Evolutionary conservation across 2,888 invertebrate genomes (phyloP).

Genomic region (Eupithecia pulchellata): DNA sequence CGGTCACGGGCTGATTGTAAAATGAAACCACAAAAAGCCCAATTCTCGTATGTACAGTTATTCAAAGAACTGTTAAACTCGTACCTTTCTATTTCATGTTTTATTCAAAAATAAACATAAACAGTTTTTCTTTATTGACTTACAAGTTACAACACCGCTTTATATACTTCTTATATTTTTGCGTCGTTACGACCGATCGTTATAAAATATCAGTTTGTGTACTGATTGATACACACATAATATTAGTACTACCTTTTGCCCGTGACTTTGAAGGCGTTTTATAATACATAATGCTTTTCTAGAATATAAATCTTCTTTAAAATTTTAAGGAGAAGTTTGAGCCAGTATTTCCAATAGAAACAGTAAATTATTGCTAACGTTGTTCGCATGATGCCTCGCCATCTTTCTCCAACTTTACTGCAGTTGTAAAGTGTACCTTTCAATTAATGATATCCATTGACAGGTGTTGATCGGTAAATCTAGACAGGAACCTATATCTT

Average conservation of each 20-base stretch:
- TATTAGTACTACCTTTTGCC: background rate
- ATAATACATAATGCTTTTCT: too few species aligned
- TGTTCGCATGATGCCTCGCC: background rate
- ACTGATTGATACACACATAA: background rate
- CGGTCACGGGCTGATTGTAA: background rate
- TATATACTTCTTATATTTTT: too few species aligned
- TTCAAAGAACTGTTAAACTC: background rate
- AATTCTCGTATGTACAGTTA: background rate
- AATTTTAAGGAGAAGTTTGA: too few species aligned
- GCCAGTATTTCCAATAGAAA: too few species aligned
- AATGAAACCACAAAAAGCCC: background rate
- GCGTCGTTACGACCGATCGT: background rate
- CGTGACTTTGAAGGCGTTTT: background rate
- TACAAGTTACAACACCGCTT: constrained; percentile 5
- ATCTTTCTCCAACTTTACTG: background rate
- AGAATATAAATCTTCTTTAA: background rate
- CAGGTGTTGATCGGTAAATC: background rate
- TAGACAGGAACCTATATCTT: background rate
- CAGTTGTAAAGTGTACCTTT: background rate
- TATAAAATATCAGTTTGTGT: constrained; percentile 1
- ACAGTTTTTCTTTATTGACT: background rate
- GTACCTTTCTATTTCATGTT: constrained; percentile 9
- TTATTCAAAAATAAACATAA: constrained; percentile 11
- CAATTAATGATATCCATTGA: background rate
- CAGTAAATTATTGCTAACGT: background rate